Evolutionary conservation across 2,797 vertebrate species (phyloP).

Genomic region (Sardinella longiceps): DNA sequence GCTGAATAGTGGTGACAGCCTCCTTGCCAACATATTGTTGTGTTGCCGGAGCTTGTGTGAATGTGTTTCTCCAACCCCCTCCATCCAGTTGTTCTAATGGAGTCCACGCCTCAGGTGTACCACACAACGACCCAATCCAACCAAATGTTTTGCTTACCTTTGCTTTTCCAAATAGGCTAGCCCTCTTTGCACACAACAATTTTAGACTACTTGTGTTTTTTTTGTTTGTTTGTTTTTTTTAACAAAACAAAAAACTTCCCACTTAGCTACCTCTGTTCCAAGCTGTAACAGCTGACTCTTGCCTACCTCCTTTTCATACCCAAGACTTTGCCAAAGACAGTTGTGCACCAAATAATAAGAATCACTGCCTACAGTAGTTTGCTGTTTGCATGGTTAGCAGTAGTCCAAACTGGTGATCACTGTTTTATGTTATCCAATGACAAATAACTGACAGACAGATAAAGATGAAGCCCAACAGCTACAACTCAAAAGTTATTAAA

Average conservation of each 20-base stretch:
- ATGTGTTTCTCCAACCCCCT: not conserved
- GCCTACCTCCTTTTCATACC: not conserved
- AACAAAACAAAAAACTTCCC: not conserved
- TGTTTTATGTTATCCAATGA: not conserved
- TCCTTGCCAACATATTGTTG: not conserved
- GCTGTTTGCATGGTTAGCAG: not conserved
- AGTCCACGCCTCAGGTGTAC: not conserved
- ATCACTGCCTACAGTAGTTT: not conserved
- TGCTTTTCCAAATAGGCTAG: not conserved
- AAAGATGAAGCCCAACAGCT: not conserved
- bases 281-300: not conserved
- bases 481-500: not conserved
- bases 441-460: not conserved
- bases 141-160: not conserved
- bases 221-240: too few relatives aligned
- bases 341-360: not conserved
- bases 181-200: not conserved
- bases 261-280: not conserved
- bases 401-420: not conserved
- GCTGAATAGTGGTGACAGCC: not conserved
- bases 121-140: not conserved
- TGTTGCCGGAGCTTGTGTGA: not conserved
- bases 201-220: not conserved
- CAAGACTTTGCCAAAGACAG: not conserved
- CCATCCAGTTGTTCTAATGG: not conserved